Conservation (phyloP, 1,140 invertebrate genomes). For the Sycophaga agraensis region DNA sequence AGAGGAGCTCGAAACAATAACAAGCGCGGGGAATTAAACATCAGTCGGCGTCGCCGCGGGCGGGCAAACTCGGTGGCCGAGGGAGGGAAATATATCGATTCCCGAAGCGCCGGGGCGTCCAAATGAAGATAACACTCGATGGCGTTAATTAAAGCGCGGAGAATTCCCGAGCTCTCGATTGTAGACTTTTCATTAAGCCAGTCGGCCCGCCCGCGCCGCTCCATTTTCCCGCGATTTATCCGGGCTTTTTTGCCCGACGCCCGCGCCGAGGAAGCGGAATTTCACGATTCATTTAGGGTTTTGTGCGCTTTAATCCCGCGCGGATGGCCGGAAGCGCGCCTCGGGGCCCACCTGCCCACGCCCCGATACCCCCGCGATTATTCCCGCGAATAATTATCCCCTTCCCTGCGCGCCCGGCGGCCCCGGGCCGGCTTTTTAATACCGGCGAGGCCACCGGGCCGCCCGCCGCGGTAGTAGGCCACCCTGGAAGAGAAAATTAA, state of each 20-base stretch:
- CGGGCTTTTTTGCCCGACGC: conserved; percentile 24
- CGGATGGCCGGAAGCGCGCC: conserved; percentile 40
- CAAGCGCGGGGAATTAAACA: conserved; percentile 21
- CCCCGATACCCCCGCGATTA: too few species aligned
- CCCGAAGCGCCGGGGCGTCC: conserved; percentile 1
- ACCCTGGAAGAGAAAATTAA: background rate
- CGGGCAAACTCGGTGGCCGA: background rate
- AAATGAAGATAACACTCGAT: conserved; percentile 25
- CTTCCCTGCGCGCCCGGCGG: too few species aligned
- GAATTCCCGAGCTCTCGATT: conserved; percentile 23
- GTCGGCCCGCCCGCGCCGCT: conserved; percentile 23
- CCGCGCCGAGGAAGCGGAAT: conserved; percentile 29
- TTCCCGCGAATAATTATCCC: too few species aligned
- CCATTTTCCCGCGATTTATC: conserved; percentile 40
- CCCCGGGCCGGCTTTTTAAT: too few species aligned
- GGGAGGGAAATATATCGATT: conserved; percentile 15
- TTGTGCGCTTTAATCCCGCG: conserved; percentile 42
- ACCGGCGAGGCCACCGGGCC: too few species aligned
- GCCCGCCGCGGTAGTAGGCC: too few species aligned
- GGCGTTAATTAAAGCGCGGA: conserved; percentile 32
- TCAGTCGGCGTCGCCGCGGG: conserved; percentile 1
- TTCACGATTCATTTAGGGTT: conserved; percentile 48
- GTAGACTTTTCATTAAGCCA: conserved; percentile 44
- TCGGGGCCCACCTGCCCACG: too few species aligned
- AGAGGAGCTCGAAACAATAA: conserved; percentile 5